These are phyloP conservation scores for Tetramorium bicarinatum DNA, from an alignment of 2,888 invertebrate species.

Conservation along the genomic window DNA sequence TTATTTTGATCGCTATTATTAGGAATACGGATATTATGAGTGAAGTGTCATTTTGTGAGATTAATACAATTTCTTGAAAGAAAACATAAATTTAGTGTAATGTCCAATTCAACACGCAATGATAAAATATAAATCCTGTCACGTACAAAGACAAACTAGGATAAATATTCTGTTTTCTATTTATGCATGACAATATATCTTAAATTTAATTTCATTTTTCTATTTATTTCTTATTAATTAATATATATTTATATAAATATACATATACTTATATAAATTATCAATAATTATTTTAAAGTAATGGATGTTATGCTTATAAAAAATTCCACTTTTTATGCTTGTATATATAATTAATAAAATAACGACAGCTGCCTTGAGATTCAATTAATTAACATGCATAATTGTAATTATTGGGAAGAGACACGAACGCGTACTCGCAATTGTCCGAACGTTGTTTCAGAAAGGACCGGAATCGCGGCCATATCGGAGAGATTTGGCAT, in stretches of 20 bases:
- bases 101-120: background rate
- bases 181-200: background rate
- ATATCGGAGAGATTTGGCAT: slow-evolving; percentile 81
- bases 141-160: background rate
- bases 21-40: background rate
- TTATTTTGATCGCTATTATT: slow-evolving; percentile 21
- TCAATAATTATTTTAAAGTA: background rate
- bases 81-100: slow-evolving; percentile 16
- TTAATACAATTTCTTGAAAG: background rate
- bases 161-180: background rate
- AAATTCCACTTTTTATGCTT: background rate
- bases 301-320: background rate
- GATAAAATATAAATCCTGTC: background rate
- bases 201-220: background rate
- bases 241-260: no score
- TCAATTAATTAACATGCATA: background rate
- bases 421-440: slow-evolving; percentile 13
- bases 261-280: background rate
- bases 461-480: slow-evolving; percentile 78
- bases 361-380: background rate
- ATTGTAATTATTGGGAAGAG: background rate
- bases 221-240: background rate
- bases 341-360: slow-evolving; percentile 10
- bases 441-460: slow-evolving; percentile 62
- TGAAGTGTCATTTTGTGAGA: background rate